Conservation (phyloP, 37 sponge, comb jelly and placozoan species). For the Bolinopsis microptera region DNA sequence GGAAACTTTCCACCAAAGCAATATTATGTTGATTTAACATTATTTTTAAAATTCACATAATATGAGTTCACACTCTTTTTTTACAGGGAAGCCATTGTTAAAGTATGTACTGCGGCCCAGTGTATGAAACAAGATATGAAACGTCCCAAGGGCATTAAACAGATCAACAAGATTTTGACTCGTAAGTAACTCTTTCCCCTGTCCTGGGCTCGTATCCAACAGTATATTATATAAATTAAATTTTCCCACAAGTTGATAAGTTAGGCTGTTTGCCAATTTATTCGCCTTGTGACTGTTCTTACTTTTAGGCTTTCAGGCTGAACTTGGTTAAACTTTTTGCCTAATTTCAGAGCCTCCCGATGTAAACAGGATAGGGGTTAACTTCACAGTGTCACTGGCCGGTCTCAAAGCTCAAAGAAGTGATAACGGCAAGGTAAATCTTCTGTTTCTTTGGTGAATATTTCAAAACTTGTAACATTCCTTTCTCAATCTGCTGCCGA, state of each 20-base stretch:
- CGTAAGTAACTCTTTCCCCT: neutral
- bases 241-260: no score
- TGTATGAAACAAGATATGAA: constrained; percentile 33
- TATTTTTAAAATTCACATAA: no score
- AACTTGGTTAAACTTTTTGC: no score
- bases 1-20: no score
- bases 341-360: constrained; percentile 26
- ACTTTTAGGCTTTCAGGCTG: no score
- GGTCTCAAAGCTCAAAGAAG: constrained; percentile 42
- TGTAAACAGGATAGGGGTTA: constrained; percentile 10
- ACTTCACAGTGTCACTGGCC: constrained; percentile 40
- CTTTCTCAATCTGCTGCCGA: neutral
- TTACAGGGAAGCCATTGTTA: constrained; percentile 53
- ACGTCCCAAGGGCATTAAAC: constrained; percentile 15
- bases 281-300: no score
- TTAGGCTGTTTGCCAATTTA: no score
- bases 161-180: constrained; percentile 54
- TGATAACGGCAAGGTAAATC: neutral
- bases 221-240: no score
- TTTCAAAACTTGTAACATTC: no score
- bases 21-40: no score
- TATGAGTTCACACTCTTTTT: no score
- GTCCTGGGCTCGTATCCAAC: no score
- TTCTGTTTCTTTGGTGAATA: neutral
- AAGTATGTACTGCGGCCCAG: constrained; percentile 25